Conservation (phyloP, 37 sponge, comb jelly and placozoan genomes). For the Diacarnus erythraeanus region DNA sequence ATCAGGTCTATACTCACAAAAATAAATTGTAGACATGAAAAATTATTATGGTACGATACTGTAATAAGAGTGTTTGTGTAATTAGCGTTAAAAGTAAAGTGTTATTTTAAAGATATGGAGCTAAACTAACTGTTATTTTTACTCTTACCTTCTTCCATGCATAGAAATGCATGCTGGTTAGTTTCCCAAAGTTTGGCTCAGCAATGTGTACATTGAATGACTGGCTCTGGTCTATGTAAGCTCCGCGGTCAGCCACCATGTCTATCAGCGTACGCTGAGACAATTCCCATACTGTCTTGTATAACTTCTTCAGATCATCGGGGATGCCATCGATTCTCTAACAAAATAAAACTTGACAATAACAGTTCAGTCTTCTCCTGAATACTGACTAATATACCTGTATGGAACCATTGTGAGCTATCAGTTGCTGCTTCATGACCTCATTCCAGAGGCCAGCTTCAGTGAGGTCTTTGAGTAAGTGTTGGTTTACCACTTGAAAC, state of each 20-base stretch:
- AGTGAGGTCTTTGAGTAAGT: conserved; percentile 92
- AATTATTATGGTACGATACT: no score
- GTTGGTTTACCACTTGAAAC: conserved; percentile 92
- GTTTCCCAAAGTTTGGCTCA: conserved; percentile 94
- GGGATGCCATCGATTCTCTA: conserved; percentile 89
- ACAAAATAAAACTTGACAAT: background rate
- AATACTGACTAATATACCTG: conserved; percentile 47
- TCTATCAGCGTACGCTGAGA: conserved; percentile 94
- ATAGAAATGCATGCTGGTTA: conserved; percentile 99
- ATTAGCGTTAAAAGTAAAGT: no score
- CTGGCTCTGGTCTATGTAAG: conserved; percentile 97
- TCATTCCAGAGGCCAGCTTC: conserved; percentile 90
- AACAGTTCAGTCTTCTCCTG: background rate
- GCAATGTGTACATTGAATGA: conserved; percentile 97
- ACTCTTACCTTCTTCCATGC: conserved; percentile 93
- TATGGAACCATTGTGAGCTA: conserved; percentile 96
- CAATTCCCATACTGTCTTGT: conserved; percentile 99
- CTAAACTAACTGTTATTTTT: background rate
- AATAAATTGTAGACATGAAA: no score
- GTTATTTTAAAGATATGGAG: no score
- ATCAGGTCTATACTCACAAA: no score
- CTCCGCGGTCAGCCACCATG: conserved; percentile 97
- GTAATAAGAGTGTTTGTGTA: no score
- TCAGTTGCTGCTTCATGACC: conserved; percentile 91
- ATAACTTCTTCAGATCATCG: conserved; percentile 86